Evolutionary conservation across 1,140 invertebrate genomes (phyloP).

Genomic region (Brachionus paranguensis): DNA sequence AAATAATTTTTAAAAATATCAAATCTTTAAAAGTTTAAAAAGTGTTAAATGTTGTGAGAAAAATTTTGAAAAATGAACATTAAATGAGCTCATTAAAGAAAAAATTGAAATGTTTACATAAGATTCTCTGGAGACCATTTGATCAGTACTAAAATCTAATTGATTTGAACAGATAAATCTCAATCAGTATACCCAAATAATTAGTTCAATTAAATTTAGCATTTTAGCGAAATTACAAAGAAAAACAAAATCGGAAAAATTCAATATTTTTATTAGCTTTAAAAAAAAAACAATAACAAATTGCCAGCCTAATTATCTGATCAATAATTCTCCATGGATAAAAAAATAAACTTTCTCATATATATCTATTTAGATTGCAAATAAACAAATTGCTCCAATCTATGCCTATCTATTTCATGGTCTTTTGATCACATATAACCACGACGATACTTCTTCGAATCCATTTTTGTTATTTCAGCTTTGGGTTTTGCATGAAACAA

Average conservation of each 20-base stretch:
- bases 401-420: conserved; percentile 6
- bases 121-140: neutral
- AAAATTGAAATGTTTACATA: neutral
- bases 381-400: conserved; percentile 3
- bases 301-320: conserved; percentile 16
- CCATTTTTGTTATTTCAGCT: neutral
- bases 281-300: neutral
- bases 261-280: neutral
- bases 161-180: neutral
- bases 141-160: neutral
- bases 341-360: neutral
- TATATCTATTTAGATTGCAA: neutral
- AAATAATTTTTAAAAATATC: no score
- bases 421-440: neutral
- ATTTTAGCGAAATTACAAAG: neutral
- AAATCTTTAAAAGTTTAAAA: no score
- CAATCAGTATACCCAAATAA: neutral
- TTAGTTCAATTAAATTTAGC: neutral
- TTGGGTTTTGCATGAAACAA: neutral
- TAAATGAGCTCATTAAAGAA: neutral
- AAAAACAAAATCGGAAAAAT: neutral
- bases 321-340: neutral
- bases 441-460: neutral
- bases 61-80: neutral
- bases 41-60: no score